These are phyloP conservation scores for Petaurus breviceps DNA, from an alignment of 2,113 vertebrate genomes.

Conservation along the genomic window DNA sequence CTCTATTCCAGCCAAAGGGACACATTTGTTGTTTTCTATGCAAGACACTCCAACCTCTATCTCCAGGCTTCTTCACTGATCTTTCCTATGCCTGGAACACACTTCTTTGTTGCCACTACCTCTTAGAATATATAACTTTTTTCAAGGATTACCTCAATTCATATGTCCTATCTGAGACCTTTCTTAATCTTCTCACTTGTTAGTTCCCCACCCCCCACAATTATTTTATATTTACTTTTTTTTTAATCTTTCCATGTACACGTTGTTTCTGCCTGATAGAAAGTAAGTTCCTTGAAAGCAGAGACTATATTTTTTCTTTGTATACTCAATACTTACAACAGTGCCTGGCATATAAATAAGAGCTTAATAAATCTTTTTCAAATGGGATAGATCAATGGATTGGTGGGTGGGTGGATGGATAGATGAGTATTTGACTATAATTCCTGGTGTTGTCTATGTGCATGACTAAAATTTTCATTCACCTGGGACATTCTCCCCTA, in stretches of 20 bases:
- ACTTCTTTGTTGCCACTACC: neutral
- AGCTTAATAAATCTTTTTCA: neutral
- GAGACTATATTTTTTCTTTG: neutral
- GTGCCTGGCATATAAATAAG: neutral
- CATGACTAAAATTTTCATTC: neutral
- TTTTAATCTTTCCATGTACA: neutral
- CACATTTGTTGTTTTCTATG: neutral
- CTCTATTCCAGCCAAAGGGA: too few relatives aligned
- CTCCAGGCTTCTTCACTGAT: neutral
- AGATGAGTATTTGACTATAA: neutral
- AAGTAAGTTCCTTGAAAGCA: neutral
- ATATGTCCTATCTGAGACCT: neutral
- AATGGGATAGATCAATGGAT: neutral
- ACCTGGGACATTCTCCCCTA: fast-evolving
- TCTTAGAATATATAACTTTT: neutral
- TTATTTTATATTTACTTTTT: neutral
- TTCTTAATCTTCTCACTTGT: neutral
- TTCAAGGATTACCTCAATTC: neutral
- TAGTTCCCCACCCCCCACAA: neutral
- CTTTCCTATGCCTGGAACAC: neutral
- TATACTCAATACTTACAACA: neutral
- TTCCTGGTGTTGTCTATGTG: neutral
- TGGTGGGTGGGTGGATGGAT: neutral
- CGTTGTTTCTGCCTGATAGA: neutral
- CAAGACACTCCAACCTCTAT: neutral